Evolutionary conservation across 1,140 invertebrate species (phyloP), one percentile per base, ranked within the genome.

Genomic region (Tetramorium parvispinum): DNA sequence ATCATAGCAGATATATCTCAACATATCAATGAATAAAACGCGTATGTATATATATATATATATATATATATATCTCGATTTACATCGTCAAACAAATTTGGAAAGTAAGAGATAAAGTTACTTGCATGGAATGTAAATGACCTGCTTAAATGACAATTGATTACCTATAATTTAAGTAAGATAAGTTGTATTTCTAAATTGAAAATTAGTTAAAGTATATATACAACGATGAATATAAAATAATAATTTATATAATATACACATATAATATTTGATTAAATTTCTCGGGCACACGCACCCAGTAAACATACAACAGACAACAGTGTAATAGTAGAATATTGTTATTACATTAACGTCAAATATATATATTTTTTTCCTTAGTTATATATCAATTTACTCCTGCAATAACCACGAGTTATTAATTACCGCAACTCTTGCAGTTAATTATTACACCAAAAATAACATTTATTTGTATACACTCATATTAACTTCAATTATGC

Each of bases 281-380:
- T 93, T 91, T 91, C 87, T 86, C 83, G 91, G 92, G 89, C 87
- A 81, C 37, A 55, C 75, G 37, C 76, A 81, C 89, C 87, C 89
- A 86, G 82, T 92, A 92, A 93, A 93, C 92, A 92, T 93, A 93
- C 91, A 94, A 94, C 93, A 93, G 92, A 93, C 92, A 94, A 94
- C 93, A 93, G 92, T 94, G 90, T 93, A 93, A 92, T 91, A 92
- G 93, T 94, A 94, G 91, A 94, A 93, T 93, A 93, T 94, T 91
- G 91, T 93, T 93, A 94, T 92, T 94, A 93, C 89, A 93, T 91
- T 94, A 93, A 94, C 92, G 91, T 93, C 93, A 92, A 92, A 92
- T 93, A 92, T 90, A 90, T 91, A 89, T 91, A 88, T 92, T 8
- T 46, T 10, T 11, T 92, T 88, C 66, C 83, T 91, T 91, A 91